Evolutionary conservation across 2,888 invertebrate species (phyloP).

Genomic region (Ophioninae sp.): DNA sequence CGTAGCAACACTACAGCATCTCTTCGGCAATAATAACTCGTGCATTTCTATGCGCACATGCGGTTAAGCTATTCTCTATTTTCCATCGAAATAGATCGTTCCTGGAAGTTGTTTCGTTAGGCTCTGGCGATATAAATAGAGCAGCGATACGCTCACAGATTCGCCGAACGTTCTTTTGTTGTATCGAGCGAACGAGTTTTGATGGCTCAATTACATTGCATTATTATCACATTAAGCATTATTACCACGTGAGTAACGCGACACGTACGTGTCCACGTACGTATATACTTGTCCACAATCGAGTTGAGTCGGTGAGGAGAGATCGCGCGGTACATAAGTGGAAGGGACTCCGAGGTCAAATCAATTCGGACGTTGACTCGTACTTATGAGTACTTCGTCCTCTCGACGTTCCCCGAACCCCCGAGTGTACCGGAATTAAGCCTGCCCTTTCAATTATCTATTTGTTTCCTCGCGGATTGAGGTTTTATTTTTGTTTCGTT

Average conservation of each 20-base stretch:
- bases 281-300: slow-evolving; percentile 9
- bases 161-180: slow-evolving; percentile 46
- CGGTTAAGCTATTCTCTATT: background rate
- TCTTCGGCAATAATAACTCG: background rate
- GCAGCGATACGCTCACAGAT: background rate
- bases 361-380: slow-evolving; percentile 67
- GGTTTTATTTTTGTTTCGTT: slow-evolving; percentile 23
- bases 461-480: slow-evolving; percentile 25
- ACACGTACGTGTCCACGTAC: slow-evolving; percentile 1
- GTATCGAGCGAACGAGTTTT: slow-evolving; percentile 58
- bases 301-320: slow-evolving; percentile 3
- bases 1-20: background rate
- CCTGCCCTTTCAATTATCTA: slow-evolving; percentile 56
- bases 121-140: background rate
- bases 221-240: slow-evolving; percentile 66
- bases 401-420: slow-evolving; percentile 14
- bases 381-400: slow-evolving; percentile 58
- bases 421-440: slow-evolving; percentile 32
- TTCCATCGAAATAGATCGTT: background rate
- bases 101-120: background rate
- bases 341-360: slow-evolving; percentile 71
- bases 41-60: background rate
- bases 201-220: slow-evolving; percentile 66
- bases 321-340: slow-evolving; percentile 65
- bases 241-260: slow-evolving; percentile 32